Evolutionary conservation across 37 sponge, comb jelly and placozoan species (phyloP).

Genomic region (Tethya wilhelma): DNA sequence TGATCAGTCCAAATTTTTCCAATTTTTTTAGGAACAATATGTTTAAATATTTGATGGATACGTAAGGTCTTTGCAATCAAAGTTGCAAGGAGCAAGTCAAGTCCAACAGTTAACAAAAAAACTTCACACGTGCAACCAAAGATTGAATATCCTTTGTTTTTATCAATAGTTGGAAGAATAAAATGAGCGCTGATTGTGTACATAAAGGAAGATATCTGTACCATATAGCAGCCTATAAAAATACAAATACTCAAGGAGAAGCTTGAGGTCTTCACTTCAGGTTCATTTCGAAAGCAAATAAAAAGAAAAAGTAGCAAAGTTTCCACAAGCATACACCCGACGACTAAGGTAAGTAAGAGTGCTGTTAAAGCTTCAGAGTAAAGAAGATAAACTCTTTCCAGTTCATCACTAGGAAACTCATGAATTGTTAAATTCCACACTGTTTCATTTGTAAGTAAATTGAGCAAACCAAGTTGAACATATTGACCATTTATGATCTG

Average conservation of each 20-base stretch:
- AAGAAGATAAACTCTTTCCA: neutral
- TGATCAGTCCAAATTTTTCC: too few relatives aligned
- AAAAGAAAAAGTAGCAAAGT: neutral
- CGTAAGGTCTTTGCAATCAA: too few relatives aligned
- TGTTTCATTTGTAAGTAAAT: neutral
- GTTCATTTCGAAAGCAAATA: neutral
- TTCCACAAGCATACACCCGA: neutral
- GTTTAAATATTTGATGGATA: too few relatives aligned
- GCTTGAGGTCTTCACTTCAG: neutral
- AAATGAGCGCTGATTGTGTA: too few relatives aligned
- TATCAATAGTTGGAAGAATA: too few relatives aligned
- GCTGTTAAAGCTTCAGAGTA: neutral
- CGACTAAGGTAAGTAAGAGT: neutral
- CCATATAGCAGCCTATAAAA: too few relatives aligned
- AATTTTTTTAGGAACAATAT: too few relatives aligned
- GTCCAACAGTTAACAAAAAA: neutral
- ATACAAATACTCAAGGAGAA: neutral
- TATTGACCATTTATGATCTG: neutral
- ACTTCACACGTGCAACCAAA: too few relatives aligned
- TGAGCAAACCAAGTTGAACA: neutral
- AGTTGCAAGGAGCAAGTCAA: too few relatives aligned
- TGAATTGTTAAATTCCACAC: neutral
- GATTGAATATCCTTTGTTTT: too few relatives aligned
- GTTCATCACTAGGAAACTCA: neutral
- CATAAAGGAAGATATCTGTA: too few relatives aligned